A percentile compares a stretch with the other conserved stretches of the same genome.
These are phyloP conservation scores for Esox lucius DNA, from an alignment of 2,797 vertebrate genomes.

Conservation along the genomic window DNA sequence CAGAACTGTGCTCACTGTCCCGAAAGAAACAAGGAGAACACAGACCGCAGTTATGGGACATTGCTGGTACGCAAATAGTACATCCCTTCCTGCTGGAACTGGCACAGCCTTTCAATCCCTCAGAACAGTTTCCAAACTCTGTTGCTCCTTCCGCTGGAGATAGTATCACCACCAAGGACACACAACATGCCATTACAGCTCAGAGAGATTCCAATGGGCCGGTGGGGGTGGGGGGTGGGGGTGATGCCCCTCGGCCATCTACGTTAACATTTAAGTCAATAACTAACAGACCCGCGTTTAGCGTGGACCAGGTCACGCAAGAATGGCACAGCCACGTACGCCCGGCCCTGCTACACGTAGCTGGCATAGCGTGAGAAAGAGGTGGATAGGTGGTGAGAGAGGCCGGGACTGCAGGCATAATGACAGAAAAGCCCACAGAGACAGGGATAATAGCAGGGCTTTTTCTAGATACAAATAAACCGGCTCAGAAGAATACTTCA, in stretches of 20 bases:
- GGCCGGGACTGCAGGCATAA: background rate
- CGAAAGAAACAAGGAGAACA: too few relatives aligned
- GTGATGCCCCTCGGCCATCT: background rate
- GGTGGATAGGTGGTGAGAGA: background rate
- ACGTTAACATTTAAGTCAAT: background rate
- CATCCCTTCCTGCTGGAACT: background rate
- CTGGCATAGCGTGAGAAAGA: background rate
- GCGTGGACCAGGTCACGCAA: background rate
- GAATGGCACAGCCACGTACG: background rate
- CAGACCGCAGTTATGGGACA: background rate
- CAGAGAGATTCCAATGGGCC: background rate
- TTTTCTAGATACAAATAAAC: background rate
- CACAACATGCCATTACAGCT: background rate
- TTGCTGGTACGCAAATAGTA: constrained; percentile 7
- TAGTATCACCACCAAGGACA: background rate
- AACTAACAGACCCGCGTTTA: background rate
- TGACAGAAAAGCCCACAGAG: background rate
- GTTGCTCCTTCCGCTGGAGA: background rate
- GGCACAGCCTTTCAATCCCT: background rate
- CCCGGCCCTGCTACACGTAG: background rate
- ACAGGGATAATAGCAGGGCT: background rate
- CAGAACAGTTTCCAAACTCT: background rate
- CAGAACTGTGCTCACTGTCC: too few relatives aligned
- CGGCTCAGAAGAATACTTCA: background rate
- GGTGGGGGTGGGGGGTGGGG: background rate